Conservation (phyloP, 2,113 vertebrate species). For the Merops nubicus region DNA sequence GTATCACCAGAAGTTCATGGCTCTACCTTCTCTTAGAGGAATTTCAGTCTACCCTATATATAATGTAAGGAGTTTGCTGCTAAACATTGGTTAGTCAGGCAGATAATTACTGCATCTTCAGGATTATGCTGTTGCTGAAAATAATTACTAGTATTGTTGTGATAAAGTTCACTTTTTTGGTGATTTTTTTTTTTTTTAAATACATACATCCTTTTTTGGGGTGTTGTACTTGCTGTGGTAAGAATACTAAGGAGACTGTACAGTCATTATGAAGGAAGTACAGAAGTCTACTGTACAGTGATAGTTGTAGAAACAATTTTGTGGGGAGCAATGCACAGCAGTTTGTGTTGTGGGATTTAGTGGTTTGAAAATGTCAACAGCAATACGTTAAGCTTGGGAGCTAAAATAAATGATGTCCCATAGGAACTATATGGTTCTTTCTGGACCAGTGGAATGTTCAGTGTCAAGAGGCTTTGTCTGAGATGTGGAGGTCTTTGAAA, state of each 20-base stretch:
- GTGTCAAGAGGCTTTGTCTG: background rate
- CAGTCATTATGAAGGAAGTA: background rate
- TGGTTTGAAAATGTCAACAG: background rate
- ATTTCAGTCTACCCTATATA: background rate
- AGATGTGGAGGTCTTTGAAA: background rate
- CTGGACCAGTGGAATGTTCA: rapidly evolving
- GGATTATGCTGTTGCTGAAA: background rate
- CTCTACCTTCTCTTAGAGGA: background rate
- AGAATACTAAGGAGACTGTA: background rate
- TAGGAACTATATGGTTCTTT: background rate
- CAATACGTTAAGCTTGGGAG: background rate
- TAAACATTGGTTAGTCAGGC: background rate
- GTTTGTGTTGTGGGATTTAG: background rate
- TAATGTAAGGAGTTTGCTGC: background rate
- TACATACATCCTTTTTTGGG: background rate
- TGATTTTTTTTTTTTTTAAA: no score
- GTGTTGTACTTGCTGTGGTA: background rate
- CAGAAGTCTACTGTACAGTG: background rate
- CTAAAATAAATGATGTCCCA: background rate
- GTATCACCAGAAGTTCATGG: background rate
- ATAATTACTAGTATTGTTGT: background rate
- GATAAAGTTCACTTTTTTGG: background rate
- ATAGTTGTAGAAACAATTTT: background rate
- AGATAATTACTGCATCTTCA: background rate
- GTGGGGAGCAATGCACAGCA: background rate